Evolutionary conservation across 2,888 invertebrate species (phyloP).

Genomic region (Cyclophora albipunctata): DNA sequence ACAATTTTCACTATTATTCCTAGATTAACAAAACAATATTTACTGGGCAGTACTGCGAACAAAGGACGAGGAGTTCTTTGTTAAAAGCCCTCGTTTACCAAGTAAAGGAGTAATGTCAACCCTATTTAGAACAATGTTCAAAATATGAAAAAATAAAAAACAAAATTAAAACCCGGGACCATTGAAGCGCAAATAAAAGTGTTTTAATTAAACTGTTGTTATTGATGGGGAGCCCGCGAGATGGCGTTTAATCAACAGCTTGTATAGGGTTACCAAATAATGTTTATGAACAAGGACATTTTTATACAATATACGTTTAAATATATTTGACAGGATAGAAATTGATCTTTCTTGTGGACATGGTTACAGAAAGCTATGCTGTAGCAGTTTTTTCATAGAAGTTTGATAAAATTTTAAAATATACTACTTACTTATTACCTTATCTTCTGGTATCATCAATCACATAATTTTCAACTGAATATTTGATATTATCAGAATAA

Average conservation of each 20-base stretch:
- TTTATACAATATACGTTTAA: neutral
- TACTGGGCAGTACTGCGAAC: too few relatives aligned
- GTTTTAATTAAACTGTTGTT: slow-evolving; percentile 72
- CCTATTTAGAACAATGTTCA: slow-evolving; percentile 50
- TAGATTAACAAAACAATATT: too few relatives aligned
- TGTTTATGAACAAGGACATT: slow-evolving; percentile 1
- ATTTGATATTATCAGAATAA: too few relatives aligned
- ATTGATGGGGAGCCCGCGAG: slow-evolving; percentile 70
- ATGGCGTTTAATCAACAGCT: slow-evolving; percentile 71
- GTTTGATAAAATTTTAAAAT: too few relatives aligned
- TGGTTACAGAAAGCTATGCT: too few relatives aligned
- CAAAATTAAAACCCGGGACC: slow-evolving; percentile 53
- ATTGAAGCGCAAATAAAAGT: slow-evolving; percentile 67
- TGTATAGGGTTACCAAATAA: slow-evolving; percentile 19
- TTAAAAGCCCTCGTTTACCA: slow-evolving; percentile 7
- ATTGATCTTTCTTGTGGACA: too few relatives aligned
- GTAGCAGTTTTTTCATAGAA: too few relatives aligned
- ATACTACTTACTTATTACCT: too few relatives aligned
- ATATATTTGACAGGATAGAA: too few relatives aligned
- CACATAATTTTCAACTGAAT: too few relatives aligned
- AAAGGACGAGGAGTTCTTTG: neutral
- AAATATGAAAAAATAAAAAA: slow-evolving; percentile 53
- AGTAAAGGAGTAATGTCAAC: slow-evolving; percentile 32
- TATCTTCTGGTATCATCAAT: too few relatives aligned
- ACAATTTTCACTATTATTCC: too few relatives aligned